Percentiles rank a stretch among this genome's conserved stretches.
Conservation (phyloP, 1,140 invertebrate genomes). For the Hormaphis cornu region DNA sequence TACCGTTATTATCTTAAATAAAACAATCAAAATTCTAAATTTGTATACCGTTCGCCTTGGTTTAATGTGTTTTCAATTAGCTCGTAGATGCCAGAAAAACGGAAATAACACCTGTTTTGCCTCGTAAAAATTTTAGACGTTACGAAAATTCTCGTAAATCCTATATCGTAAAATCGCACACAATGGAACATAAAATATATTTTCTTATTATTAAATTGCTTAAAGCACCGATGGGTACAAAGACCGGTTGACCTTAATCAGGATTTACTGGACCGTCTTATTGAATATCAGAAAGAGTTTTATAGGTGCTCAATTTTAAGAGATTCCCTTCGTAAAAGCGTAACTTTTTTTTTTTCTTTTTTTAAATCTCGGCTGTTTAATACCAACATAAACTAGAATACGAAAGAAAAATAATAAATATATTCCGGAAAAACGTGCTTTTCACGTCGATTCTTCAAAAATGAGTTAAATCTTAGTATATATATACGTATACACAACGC, state of each 20-base stretch:
- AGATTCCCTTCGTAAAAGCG: neutral
- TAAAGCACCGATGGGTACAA: neutral
- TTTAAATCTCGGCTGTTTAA: neutral
- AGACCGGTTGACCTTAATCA: constrained; percentile 21
- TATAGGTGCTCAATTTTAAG: neutral
- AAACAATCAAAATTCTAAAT: too few relatives aligned
- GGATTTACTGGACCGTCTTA: constrained; percentile 16
- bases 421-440: too few relatives aligned
- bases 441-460: too few relatives aligned
- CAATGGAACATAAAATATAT: neutral
- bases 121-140: neutral
- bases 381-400: too few relatives aligned
- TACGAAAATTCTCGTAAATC: neutral
- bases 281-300: neutral
- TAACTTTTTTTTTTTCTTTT: neutral
- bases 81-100: too few relatives aligned
- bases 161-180: neutral
- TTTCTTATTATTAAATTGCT: neutral
- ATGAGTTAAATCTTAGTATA: too few relatives aligned
- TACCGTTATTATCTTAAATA: too few relatives aligned
- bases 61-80: too few relatives aligned
- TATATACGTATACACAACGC: too few relatives aligned
- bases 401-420: too few relatives aligned
- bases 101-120: neutral
- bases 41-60: too few relatives aligned